A percentile compares a stretch with the other conserved stretches of the same genome.
Evolutionary conservation across 92 coral and sea anemone genomes (phyloP).

Genomic region (Epizoanthus fatuus): DNA sequence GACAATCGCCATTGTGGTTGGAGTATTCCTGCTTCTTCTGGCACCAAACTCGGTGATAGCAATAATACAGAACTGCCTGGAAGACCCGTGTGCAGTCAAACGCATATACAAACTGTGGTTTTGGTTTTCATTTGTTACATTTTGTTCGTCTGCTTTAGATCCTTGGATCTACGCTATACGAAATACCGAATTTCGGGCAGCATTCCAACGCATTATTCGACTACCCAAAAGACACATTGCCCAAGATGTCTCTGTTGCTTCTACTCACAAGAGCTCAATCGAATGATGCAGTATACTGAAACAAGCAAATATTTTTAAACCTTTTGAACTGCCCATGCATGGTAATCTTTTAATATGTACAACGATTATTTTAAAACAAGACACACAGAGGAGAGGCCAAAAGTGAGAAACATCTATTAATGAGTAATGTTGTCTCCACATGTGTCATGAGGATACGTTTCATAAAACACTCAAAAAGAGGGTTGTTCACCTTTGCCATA

Average conservation of each 20-base stretch:
- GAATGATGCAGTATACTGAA: too few species aligned
- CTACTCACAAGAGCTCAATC: too few species aligned
- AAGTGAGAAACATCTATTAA: too few species aligned
- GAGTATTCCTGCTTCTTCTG: not conserved
- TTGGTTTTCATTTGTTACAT: slow-evolving; percentile 10
- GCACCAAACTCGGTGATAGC: not conserved
- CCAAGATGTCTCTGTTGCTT: not conserved
- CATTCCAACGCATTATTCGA: not conserved
- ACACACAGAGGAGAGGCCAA: too few species aligned
- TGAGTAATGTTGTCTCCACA: too few species aligned
- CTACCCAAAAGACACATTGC: not conserved
- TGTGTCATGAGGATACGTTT: too few species aligned
- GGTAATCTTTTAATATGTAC: too few species aligned
- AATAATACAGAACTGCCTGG: not conserved
- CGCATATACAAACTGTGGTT: slow-evolving; percentile 10
- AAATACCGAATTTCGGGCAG: not conserved
- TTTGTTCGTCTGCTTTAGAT: not conserved
- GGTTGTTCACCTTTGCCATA: too few species aligned
- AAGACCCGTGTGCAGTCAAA: not conserved
- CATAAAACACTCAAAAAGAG: too few species aligned
- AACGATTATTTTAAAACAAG: too few species aligned
- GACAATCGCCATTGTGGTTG: not conserved
- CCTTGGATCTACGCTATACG: not conserved
- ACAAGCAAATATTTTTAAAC: too few species aligned
- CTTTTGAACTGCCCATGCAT: too few species aligned